phyloP scores from a whole-genome alignment of 2,797 vertebrate genomes.

The Propithecus deckenii region DNA sequence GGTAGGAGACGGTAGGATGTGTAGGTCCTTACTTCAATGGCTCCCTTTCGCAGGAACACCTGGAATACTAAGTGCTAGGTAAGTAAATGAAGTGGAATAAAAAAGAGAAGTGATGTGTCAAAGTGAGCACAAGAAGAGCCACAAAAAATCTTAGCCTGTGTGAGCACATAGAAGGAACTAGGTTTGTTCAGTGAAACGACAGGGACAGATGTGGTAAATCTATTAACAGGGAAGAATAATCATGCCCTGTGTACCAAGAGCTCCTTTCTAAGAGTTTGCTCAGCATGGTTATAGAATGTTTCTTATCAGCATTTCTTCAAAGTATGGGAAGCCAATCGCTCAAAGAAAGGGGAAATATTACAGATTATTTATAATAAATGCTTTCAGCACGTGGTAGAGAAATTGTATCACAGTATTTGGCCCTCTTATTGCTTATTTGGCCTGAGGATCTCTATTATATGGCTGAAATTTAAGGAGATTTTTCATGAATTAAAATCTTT shows the following conservation, averaged over 20 bases:
- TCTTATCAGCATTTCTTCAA: conserved; percentile 8
- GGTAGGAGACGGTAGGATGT: background rate
- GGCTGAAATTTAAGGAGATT: conserved; percentile 24
- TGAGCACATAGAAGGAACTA: background rate
- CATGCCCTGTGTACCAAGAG: background rate
- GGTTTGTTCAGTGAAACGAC: background rate
- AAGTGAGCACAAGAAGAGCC: background rate
- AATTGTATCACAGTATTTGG: background rate
- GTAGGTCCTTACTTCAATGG: background rate
- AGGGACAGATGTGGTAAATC: background rate
- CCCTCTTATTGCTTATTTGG: background rate
- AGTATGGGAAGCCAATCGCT: background rate
- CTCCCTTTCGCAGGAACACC: background rate
- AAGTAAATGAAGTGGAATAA: conserved; percentile 31
- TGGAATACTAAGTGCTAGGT: conserved; percentile 21
- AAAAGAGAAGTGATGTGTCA: background rate
- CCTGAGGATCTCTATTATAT: background rate
- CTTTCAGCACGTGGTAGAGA: background rate
- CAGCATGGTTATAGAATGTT: background rate
- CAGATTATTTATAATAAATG: background rate
- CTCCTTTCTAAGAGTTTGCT: conserved; percentile 1
- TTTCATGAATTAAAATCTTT: conserved; percentile 41
- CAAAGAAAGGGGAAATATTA: background rate
- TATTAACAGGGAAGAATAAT: background rate
- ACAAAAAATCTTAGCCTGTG: background rate